phyloP scores from a whole-genome alignment of 2,113 vertebrate genomes.

The Microcebus tavaratra region DNA sequence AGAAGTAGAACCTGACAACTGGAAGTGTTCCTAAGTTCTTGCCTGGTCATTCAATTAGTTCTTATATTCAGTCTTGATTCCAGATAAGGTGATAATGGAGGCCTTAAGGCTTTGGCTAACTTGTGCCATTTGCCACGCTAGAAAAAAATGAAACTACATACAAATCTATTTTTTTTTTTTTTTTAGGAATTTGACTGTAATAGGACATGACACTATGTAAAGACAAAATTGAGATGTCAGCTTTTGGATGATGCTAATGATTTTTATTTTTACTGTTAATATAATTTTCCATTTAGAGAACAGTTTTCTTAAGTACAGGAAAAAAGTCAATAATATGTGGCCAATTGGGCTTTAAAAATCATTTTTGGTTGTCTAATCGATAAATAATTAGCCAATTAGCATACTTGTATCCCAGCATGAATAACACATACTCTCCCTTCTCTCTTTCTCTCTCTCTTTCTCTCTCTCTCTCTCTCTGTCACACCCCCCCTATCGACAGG shows the following conservation, averaged over 20 bases:
- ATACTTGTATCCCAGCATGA: not conserved
- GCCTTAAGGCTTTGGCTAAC: not conserved
- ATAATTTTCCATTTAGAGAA: conserved; percentile 48
- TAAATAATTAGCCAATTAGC: conserved; percentile 69
- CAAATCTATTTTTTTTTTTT: not conserved
- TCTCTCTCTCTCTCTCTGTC: not conserved
- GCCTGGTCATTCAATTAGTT: not conserved
- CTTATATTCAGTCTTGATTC: not conserved
- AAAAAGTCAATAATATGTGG: conserved; percentile 48
- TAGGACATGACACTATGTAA: not conserved
- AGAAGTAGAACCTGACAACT: not conserved
- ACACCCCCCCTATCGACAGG: not conserved
- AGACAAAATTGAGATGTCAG: conserved; percentile 33
- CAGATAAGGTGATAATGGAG: not conserved
- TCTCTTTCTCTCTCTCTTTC: not conserved
- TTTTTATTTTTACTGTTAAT: conserved; percentile 57
- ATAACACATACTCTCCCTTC: not conserved
- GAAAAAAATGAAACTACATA: not conserved
- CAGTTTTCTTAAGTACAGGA: not conserved
- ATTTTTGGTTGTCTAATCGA: conserved; percentile 66
- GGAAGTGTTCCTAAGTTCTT: not conserved
- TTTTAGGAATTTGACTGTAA: not conserved
- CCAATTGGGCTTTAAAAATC: conserved; percentile 56
- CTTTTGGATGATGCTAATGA: conserved; percentile 43
- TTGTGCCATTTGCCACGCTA: not conserved